Percentiles rank a stretch among this genome's conserved stretches.
phyloP scores from a whole-genome alignment of 2,888 invertebrate genomes.

The Andrena marginata region DNA sequence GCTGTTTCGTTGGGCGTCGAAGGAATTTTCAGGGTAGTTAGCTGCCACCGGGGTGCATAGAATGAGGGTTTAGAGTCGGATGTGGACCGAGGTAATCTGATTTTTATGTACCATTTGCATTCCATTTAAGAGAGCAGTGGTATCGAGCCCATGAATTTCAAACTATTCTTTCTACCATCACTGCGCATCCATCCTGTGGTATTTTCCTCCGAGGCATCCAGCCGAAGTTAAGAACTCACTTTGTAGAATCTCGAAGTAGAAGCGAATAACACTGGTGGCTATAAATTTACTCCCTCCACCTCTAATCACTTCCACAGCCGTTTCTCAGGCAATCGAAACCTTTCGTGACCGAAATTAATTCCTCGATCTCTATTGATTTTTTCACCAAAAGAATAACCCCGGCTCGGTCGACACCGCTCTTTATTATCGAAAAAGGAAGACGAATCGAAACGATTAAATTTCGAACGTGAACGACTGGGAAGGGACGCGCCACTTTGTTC shows the following conservation, averaged over 20 bases:
- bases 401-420: neutral
- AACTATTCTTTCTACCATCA: too few species aligned
- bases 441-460: constrained; percentile 47
- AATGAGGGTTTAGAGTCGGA: too few species aligned
- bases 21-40: too few species aligned
- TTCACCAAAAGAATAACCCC: constrained; percentile 1
- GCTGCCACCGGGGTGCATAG: too few species aligned
- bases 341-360: constrained; percentile 43
- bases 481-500: constrained; percentile 54
- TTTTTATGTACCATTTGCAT: too few species aligned
- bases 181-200: too few species aligned
- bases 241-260: neutral
- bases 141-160: too few species aligned
- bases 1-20: neutral
- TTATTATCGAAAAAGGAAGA: constrained; percentile 2
- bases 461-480: constrained; percentile 3
- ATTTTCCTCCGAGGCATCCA: neutral
- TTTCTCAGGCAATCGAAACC: constrained; percentile 18
- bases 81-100: too few species aligned
- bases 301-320: neutral
- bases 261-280: neutral
- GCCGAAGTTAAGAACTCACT: neutral
- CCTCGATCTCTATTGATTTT: constrained; percentile 1
- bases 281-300: constrained; percentile 26
- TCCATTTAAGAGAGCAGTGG: too few species aligned